phyloP scores from a whole-genome alignment of 2,888 invertebrate species.

The Meta bourneti region DNA sequence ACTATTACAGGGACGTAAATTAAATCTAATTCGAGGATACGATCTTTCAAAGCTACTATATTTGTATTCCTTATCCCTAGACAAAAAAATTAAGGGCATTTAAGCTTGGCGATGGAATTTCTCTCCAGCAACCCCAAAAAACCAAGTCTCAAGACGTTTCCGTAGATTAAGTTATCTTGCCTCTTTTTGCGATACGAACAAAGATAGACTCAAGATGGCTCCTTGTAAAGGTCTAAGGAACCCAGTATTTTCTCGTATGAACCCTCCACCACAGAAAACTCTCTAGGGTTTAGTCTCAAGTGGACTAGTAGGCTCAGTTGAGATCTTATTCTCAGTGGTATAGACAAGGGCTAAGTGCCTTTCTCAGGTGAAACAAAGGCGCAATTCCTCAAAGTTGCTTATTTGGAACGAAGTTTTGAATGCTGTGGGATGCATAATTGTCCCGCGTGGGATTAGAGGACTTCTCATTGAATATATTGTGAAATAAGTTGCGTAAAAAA shows the following conservation, averaged over 20 bases:
- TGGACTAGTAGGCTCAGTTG: constrained; percentile 54
- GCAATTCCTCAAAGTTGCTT: neutral
- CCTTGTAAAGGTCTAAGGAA: constrained; percentile 56
- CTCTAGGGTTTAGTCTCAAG: constrained; percentile 72
- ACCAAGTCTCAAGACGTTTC: constrained; percentile 73
- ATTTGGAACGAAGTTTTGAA: constrained; percentile 1
- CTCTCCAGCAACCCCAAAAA: constrained; percentile 64
- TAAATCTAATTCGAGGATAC: no score
- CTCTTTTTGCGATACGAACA: constrained; percentile 65
- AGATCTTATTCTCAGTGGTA: constrained; percentile 6
- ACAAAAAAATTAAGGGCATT: constrained; percentile 41
- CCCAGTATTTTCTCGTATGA: constrained; percentile 54
- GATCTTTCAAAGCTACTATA: neutral
- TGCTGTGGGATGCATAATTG: constrained; percentile 1
- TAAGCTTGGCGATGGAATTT: constrained; percentile 40
- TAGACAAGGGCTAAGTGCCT: constrained; percentile 30
- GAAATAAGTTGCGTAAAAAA: neutral
- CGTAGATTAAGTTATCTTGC: constrained; percentile 74
- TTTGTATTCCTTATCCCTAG: neutral
- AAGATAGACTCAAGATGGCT: constrained; percentile 72
- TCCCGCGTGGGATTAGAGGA: neutral
- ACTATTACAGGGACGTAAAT: no score
- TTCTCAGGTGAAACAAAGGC: constrained; percentile 39
- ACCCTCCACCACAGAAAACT: constrained; percentile 55
- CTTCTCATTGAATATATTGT: neutral